Evolutionary conservation across 2,113 vertebrate genomes (phyloP), one percentile per base, ranked within the genome.

Genomic region (Rousettus leschenaultii): DNA sequence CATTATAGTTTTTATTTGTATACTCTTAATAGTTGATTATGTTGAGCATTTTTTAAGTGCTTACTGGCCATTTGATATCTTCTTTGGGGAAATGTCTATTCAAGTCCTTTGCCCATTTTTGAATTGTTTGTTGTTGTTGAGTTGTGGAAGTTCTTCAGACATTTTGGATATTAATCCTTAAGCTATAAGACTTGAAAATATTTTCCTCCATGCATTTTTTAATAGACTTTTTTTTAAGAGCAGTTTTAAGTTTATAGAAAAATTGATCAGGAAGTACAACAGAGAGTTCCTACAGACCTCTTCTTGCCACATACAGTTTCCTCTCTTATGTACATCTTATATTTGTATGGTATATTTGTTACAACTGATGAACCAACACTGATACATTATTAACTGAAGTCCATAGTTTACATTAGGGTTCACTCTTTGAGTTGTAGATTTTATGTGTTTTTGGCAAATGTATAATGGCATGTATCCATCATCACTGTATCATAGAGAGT

Each of bases 171-270:
- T 57, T 92, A 79, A 92, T 61, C 22, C 45, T 26, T 30, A 33
- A 55, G 8, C 89, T 63, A 82, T 2, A 48, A 75, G 53, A 92
- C 57, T 92, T 82, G 21, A 38, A 88, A 84, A 89, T 51, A n/a
- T 92, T 85, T 95, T 89, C 35, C n/a, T 53, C 57, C 3, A 12
- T 85, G 26, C 38, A 78, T 66, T 51, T 33, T 33, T 65, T 38
- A 84, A 92, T 10, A 92, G 53, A 77, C 26, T 21, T 61, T 86
- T 61, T 86, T 85, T 75, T 63, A 28, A 77, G 35, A 70, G 43
- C 26, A 70, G 30, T 88, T 94, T 92, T 75, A 94, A 30, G 24
- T 55, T 89, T 78, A 71, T 7, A 84, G 55, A 80, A 94, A 94
- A 88, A 57, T 2, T 59, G 35, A 66, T 57, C n/a, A 86, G n/a